These are phyloP conservation scores for Cinclus cinclus DNA, from an alignment of 2,113 vertebrate genomes.

Conservation along the genomic window DNA sequence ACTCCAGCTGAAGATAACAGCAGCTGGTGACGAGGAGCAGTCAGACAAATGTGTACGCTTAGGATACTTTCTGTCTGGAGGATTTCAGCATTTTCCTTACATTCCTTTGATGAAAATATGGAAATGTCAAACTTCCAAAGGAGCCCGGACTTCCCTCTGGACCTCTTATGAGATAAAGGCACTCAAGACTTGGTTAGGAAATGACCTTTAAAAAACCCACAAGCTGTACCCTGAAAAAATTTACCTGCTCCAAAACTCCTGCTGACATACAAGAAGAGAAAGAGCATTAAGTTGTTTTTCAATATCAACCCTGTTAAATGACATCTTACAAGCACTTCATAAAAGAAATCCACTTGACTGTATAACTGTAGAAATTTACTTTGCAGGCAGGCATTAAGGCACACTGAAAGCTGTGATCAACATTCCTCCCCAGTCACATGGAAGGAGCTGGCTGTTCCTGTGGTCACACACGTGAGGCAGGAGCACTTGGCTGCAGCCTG, in stretches of 20 bases:
- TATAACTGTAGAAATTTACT: background rate
- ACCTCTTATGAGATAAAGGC: background rate
- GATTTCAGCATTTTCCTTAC: background rate
- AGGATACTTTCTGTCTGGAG: background rate
- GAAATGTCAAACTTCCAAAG: background rate
- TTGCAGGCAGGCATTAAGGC: background rate
- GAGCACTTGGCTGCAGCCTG: background rate
- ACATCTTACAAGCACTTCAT: background rate
- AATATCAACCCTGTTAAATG: background rate
- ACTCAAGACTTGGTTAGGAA: background rate
- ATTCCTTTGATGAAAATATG: background rate
- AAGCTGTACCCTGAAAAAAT: background rate
- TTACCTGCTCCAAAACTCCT: background rate
- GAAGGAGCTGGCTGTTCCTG: background rate
- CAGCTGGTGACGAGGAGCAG: background rate
- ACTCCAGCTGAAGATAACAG: background rate
- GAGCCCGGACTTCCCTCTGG: background rate
- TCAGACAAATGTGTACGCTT: background rate
- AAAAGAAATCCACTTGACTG: background rate
- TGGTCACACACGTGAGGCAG: background rate
- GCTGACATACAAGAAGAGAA: background rate
- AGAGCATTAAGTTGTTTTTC: background rate
- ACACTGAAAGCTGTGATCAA: background rate
- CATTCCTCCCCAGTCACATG: background rate
- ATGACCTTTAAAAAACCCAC: background rate